A percentile compares a stretch with the other conserved stretches of the same genome.
Conservation (phyloP, 2,797 vertebrate species). For the Eutrigla gurnardus region DNA sequence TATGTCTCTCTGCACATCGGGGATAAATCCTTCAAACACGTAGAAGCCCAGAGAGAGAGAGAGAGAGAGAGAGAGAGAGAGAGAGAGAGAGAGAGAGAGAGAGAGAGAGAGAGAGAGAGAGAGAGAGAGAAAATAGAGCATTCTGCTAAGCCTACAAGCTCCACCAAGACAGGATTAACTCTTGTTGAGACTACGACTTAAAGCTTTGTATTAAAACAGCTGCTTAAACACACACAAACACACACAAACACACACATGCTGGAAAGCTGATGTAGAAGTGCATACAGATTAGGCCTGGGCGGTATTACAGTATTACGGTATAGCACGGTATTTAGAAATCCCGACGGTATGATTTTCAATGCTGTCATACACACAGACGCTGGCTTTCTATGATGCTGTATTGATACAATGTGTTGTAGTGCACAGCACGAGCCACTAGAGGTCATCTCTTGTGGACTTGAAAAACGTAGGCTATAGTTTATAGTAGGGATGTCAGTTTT, state of each 20-base stretch:
- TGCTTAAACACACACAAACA: constrained; percentile 66
- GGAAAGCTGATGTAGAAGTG: constrained; percentile 5
- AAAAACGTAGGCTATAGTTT: too few relatives aligned
- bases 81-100: background rate
- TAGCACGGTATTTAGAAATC: too few relatives aligned
- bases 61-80: background rate
- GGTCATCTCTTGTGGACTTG: too few relatives aligned
- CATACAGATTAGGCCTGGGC: background rate
- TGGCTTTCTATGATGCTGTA: too few relatives aligned
- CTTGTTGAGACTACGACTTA: constrained; percentile 67
- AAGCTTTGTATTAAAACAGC: constrained; percentile 72
- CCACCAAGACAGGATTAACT: constrained; percentile 69
- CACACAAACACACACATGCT: constrained; percentile 23
- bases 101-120: background rate
- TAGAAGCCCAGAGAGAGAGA: background rate
- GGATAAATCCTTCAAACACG: too few relatives aligned
- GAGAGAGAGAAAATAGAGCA: constrained; percentile 18
- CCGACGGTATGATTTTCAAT: too few relatives aligned
- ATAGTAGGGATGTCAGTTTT: too few relatives aligned
- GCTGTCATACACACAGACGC: too few relatives aligned
- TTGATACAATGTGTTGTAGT: too few relatives aligned
- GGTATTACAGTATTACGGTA: too few relatives aligned
- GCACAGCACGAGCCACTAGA: too few relatives aligned
- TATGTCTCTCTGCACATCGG: too few relatives aligned
- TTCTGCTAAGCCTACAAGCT: constrained; percentile 61